Conservation (phyloP, 2,797 vertebrate species). For the Sebastes taczanowskii region DNA sequence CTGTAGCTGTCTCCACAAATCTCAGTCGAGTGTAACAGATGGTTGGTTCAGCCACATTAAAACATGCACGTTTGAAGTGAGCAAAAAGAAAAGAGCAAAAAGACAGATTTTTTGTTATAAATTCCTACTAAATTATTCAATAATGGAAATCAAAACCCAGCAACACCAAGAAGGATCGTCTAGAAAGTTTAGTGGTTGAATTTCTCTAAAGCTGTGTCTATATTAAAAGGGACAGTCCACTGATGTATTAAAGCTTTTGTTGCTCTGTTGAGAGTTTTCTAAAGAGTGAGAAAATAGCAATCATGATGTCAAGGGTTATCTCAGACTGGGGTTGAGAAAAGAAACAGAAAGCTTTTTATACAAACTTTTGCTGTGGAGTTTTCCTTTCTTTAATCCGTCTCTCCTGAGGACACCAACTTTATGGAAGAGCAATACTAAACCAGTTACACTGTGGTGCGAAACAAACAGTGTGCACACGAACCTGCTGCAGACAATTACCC, state of each 20-base stretch:
- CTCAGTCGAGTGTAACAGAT: not conserved
- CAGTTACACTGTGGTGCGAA: not conserved
- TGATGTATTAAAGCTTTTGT: not conserved
- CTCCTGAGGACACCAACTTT: too few species aligned
- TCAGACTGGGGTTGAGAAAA: not conserved
- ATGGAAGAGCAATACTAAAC: not conserved
- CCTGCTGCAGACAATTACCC: not conserved
- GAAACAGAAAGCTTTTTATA: not conserved
- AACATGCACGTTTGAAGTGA: not conserved
- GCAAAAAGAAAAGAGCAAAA: not conserved
- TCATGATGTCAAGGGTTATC: not conserved
- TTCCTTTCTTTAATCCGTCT: not conserved
- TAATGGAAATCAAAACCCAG: not conserved
- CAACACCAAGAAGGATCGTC: not conserved
- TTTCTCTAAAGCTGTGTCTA: not conserved
- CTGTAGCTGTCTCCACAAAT: not conserved
- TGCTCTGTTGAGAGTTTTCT: not conserved
- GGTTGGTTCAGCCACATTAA: not conserved
- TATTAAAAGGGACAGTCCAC: not conserved
- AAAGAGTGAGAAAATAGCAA: not conserved
- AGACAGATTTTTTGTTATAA: not conserved
- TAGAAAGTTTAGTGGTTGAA: not conserved
- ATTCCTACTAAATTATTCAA: not conserved
- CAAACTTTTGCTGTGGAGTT: not conserved
- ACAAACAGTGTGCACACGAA: not conserved